Evolutionary conservation across 2,888 invertebrate genomes (phyloP).

Genomic region (Tiphia femorata): DNA sequence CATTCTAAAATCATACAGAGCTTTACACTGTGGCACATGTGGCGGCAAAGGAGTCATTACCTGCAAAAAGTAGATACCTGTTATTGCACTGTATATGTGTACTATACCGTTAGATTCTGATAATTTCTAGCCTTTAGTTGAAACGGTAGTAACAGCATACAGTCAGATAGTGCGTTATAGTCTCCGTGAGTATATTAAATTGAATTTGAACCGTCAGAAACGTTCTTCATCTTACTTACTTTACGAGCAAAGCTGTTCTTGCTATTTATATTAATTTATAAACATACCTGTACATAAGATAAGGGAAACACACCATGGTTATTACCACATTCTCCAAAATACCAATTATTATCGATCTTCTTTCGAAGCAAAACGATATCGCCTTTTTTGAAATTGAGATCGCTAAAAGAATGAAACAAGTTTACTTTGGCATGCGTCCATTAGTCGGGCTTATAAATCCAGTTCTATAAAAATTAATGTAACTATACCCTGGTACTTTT

Average conservation of each 20-base stretch:
- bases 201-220: no score
- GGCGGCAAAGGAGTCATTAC: conserved; percentile 83
- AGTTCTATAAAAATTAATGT: neutral
- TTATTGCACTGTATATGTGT: conserved; percentile 8
- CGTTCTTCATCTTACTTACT: no score
- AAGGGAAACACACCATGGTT: conserved; percentile 87
- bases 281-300: conserved; percentile 82
- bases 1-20: conserved; percentile 91
- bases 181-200: no score
- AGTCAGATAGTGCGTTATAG: no score
- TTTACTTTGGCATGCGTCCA: no score
- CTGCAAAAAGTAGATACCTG: conserved; percentile 64
- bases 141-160: no score
- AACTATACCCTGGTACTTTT: conserved; percentile 83
- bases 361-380: conserved; percentile 84
- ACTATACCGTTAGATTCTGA: no score
- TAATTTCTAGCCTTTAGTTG: neutral
- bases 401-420: conserved; percentile 70
- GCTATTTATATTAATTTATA: neutral
- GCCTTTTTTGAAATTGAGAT: conserved; percentile 88
- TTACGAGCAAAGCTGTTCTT: no score
- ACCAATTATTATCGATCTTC: conserved; percentile 89
- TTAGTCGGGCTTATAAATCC: neutral
- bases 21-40: conserved; percentile 87
- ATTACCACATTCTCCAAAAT: conserved; percentile 84